A percentile compares a stretch with the other conserved stretches of the same genome.
Conservation (phyloP, 2,888 invertebrate species). For the Polydrusus tereticollis region DNA sequence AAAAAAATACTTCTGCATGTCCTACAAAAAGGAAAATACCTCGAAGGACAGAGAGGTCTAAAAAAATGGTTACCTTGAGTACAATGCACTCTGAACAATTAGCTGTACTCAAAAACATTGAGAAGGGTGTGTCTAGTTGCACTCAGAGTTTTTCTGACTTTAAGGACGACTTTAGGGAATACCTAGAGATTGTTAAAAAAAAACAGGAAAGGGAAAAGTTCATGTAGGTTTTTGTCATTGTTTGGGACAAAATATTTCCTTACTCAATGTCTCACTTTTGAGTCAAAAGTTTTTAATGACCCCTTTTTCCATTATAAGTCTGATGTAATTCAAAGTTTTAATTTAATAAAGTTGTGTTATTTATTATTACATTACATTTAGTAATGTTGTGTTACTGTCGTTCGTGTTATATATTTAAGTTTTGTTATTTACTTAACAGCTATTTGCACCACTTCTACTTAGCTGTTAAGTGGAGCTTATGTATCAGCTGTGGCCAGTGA, state of each 20-base stretch:
- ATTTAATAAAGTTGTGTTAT: not conserved
- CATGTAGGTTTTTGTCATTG: not conserved
- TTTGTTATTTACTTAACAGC: not conserved
- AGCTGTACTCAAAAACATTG: not conserved
- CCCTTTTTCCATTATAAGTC: not conserved
- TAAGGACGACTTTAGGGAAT: not conserved
- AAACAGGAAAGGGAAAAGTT: not conserved
- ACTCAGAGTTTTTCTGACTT: not conserved
- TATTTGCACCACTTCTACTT: not conserved
- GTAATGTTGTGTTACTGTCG: not conserved
- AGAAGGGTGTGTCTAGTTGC: not conserved
- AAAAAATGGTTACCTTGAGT: slow-evolving; percentile 1
- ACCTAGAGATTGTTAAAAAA: not conserved
- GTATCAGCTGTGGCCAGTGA: not conserved
- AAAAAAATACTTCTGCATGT: not conserved
- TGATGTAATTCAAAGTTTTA: not conserved
- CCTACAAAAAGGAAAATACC: not conserved
- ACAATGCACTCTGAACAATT: not conserved
- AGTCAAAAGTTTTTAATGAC: not conserved
- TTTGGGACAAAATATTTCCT: too few relatives aligned
- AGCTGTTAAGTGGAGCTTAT: not conserved
- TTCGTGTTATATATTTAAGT: not conserved
- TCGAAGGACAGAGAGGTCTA: not conserved
- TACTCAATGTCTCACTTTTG: too few relatives aligned
- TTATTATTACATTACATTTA: not conserved